A percentile compares a stretch with the other conserved stretches of the same genome.
phyloP scores from a whole-genome alignment of 2,797 vertebrate species.

The Typhlichthys subterraneus region DNA sequence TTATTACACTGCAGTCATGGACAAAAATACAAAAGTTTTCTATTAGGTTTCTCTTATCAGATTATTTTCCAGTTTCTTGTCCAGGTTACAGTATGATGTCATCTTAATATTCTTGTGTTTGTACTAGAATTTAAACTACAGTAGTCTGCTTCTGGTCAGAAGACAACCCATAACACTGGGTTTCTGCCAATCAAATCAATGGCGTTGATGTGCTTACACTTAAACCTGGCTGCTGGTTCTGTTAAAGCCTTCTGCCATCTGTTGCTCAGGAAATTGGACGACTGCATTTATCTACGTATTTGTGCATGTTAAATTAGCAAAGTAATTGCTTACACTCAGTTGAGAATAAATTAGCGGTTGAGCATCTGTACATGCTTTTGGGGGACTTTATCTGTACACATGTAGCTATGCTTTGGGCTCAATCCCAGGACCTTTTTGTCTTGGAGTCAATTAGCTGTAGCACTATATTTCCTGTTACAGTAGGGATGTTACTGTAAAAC shows the following conservation, averaged over 20 bases:
- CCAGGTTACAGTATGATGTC: slow-evolving; percentile 45
- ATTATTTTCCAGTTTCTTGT: slow-evolving; percentile 28
- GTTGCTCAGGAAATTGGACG: slow-evolving; percentile 35
- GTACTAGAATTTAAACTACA: slow-evolving; percentile 32
- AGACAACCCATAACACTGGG: slow-evolving; percentile 28
- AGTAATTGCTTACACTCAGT: slow-evolving; percentile 7
- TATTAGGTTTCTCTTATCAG: slow-evolving; percentile 31
- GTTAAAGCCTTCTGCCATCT: slow-evolving; percentile 52
- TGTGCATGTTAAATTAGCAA: slow-evolving; percentile 16
- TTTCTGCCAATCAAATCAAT: slow-evolving; percentile 47
- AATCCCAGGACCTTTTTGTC: too few relatives aligned
- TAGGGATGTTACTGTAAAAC: too few relatives aligned
- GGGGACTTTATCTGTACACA: too few relatives aligned
- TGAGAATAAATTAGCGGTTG: background rate
- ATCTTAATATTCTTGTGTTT: slow-evolving; percentile 30
- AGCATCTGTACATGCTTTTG: background rate
- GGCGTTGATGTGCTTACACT: slow-evolving; percentile 38
- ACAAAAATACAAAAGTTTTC: slow-evolving; percentile 14
- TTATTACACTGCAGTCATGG: slow-evolving; percentile 12
- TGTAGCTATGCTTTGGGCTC: too few relatives aligned
- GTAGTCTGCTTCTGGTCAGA: slow-evolving; percentile 8
- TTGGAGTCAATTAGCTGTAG: too few relatives aligned
- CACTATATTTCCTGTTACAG: too few relatives aligned
- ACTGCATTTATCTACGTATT: slow-evolving; percentile 22
- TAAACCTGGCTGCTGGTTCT: slow-evolving; percentile 22